Base-by-base conservation (phyloP, 2,888 invertebrate genomes). In the Fissipunctia ypsillon region DNA sequence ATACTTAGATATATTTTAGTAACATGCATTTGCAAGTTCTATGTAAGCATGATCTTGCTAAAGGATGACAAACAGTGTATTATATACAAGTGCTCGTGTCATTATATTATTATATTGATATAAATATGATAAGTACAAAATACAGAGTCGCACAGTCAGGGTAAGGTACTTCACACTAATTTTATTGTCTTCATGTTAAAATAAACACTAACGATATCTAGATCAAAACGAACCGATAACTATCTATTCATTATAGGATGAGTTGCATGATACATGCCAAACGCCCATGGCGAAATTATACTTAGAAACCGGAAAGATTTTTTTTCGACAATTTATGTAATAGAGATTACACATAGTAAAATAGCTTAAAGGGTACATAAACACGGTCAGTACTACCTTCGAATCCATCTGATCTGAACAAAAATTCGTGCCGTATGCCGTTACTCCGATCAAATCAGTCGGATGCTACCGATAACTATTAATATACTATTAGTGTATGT, bases 21-120 rank as follows among this genome's bases (percentile, higher is more conserved):
- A 81, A 84, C 87, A 87, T 87, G 87, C 87, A 87, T 74, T 65
- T 81, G 87, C 87, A 83, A 84, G 74, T 85, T 81, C 69, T 87
- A 84, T 76, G 69, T 66, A 86, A 87, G 87, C 86, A 80, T 78
- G 73, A 78, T 73, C 64, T 81, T 80, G 78, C 76, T 72, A 73
- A 72, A 68, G 77, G 75, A 83, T 77, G 78, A 87, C 86, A 87
- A 83, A 83, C 84, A 76, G 86, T 87, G 87, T 80, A 87, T 80
- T 87, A 84, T 84, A 81, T 87, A 87, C 84, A 86, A 69, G 85
- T 87, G 87, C 79, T 76, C 73, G 73, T 80, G 84, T 69, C 75
- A 69, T 63, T 57, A 41, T 67, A 76, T 61, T 67, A 68, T 50
- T 50, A 73, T 50, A 75, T 68, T 80, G 60, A 80, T 75, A 79